A percentile compares a stretch with the other conserved stretches of the same genome.
Evolutionary conservation across 2,888 invertebrate species (phyloP).

Genomic region (Limnephilus lunatus): DNA sequence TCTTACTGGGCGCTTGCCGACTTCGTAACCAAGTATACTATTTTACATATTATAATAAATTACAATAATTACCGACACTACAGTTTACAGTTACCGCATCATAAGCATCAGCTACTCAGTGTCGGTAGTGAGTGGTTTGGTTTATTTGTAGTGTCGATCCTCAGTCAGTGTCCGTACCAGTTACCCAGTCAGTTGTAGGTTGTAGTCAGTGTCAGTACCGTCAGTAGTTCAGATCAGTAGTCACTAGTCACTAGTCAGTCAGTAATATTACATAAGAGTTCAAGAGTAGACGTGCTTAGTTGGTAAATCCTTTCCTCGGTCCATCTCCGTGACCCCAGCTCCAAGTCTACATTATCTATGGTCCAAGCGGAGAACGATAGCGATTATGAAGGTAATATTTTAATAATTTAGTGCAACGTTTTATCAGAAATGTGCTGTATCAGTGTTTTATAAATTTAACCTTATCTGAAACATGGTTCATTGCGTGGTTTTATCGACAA

Average conservation of each 20-base stretch:
- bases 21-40: background rate
- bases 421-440: background rate
- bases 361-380: background rate
- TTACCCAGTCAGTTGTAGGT: too few species aligned
- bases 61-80: background rate
- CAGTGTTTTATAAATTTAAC: background rate
- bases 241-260: background rate
- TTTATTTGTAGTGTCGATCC: too few species aligned
- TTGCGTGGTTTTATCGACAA: background rate
- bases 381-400: background rate
- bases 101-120: too few species aligned
- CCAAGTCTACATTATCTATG: background rate
- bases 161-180: too few species aligned
- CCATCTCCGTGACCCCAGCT: background rate
- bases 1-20: background rate
- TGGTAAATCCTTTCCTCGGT: background rate
- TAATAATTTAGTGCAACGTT: background rate
- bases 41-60: background rate
- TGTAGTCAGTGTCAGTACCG: too few species aligned
- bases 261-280: background rate
- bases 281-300: background rate
- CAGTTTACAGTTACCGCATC: too few species aligned
- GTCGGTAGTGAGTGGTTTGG: too few species aligned
- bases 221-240: background rate
- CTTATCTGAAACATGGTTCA: background rate